These are phyloP conservation scores for Chaetura pelagica DNA, from an alignment of 2,113 vertebrate genomes.

Conservation along the genomic window DNA sequence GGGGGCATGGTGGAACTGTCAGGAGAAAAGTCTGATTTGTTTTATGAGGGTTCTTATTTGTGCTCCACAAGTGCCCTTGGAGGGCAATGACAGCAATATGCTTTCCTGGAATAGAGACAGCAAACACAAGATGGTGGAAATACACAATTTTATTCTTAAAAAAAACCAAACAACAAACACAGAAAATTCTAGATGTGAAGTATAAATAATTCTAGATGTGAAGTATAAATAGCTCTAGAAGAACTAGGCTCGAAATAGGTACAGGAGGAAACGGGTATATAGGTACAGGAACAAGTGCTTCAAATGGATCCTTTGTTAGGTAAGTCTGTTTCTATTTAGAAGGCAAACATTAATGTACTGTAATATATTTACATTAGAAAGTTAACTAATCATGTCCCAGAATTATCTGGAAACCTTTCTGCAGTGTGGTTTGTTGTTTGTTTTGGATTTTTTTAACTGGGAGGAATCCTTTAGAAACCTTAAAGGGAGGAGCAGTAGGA, in stretches of 20 bases:
- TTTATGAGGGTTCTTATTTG: not conserved
- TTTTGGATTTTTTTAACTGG: not conserved
- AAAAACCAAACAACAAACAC: not conserved
- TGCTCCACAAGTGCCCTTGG: not conserved
- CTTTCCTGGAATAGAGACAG: not conserved
- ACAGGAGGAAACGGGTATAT: not conserved
- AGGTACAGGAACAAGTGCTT: not conserved
- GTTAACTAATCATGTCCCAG: not conserved
- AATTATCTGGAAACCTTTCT: not conserved
- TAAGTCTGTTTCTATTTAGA: not conserved
- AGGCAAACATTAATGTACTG: not conserved
- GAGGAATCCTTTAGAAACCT: not conserved
- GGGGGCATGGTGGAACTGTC: not conserved
- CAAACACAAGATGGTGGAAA: not conserved
- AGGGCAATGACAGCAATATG: not conserved
- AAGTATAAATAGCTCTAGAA: not conserved
- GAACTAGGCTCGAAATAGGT: not conserved
- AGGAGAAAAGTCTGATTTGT: not conserved
- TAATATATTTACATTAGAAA: not conserved
- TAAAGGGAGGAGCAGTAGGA: no score
- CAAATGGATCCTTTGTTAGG: not conserved
- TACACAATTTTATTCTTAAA: not conserved
- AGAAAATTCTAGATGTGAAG: not conserved
- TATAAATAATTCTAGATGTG: not conserved
- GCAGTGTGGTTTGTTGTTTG: rapidly evolving